phyloP scores from a whole-genome alignment of 2,113 vertebrate genomes.

The Lycaon pictus region DNA sequence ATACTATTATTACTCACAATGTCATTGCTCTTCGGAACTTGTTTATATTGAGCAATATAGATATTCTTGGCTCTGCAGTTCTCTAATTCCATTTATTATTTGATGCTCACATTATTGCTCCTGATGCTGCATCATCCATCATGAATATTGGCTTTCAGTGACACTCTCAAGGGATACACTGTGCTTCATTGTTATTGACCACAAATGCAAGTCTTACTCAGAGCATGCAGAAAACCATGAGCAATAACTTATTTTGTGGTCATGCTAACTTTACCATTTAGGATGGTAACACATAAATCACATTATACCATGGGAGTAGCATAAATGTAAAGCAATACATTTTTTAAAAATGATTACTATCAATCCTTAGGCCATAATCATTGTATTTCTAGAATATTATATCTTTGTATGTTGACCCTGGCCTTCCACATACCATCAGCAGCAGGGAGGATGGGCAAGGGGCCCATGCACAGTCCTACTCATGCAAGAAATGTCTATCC shows the following conservation, averaged over 20 bases:
- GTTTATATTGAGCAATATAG: not conserved
- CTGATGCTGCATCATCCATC: not conserved
- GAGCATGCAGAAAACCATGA: not conserved
- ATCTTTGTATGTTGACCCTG: not conserved
- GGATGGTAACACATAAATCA: not conserved
- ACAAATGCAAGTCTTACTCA: not conserved
- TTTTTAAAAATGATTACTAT: not conserved
- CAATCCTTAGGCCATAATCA: not conserved
- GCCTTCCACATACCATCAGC: not conserved
- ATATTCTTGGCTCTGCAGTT: not conserved
- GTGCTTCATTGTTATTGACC: not conserved
- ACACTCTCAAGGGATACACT: not conserved
- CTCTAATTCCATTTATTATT: conserved; percentile 21
- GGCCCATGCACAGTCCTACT: not conserved
- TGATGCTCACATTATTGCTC: not conserved
- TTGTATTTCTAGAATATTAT: not conserved
- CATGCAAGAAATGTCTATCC: not conserved
- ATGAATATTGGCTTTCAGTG: not conserved
- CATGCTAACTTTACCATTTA: not conserved
- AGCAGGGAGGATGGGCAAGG: not conserved
- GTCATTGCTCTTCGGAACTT: not conserved
- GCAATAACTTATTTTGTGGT: not conserved
- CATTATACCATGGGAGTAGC: not conserved
- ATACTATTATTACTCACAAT: not conserved
- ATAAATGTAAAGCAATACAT: not conserved